Base-by-base conservation (phyloP, 2,888 invertebrate genomes). In the Odontomyia ornata region DNA sequence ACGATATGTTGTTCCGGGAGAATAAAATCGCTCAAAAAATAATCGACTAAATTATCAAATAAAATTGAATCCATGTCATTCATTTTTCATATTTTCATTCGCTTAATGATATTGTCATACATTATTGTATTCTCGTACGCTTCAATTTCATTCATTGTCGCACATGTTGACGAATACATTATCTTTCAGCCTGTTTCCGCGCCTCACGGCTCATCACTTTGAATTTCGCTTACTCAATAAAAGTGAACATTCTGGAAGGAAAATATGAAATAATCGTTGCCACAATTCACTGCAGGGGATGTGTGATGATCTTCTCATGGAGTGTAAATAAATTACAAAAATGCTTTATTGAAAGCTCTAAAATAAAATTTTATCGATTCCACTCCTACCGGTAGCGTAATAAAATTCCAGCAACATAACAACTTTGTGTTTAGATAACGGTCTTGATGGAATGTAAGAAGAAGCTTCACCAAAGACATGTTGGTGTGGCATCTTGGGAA, bases 291-390 rank as follows among this genome's bases (percentile, higher is more conserved):
- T 52, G 52, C 15, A 18, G 52, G 52, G n/a, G 15, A 60, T 73
- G 23, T 57, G 57, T 36, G 73, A 73, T 57, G 57, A 73, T 73
- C 52, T 73, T 43, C 65, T 52, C 43, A 30, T 60, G 43, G 60
- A 73, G 52, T 73, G 52, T 73, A 73, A 73, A 73, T 73, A 73
- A 73, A 73, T 73, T 73, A 60, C 73, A 73, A 73, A 73, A 73
- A 73, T 60, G 36, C 73, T 73, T 73, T 73, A 73, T 73, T 73
- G 73, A 52, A 73, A 73, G 73, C 30, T 23, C 36, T 73, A 73
- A 57, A 73, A 73, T 73, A 73, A 73, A 73, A 73, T 73, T 57
- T 73, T 73, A 73, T 73, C 73, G 73, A 60, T 36, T 73, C 60
- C 36, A 27, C 60, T 60, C 21, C 69, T 43, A 73, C 73, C 60